Base-by-base conservation (phyloP, 2,113 vertebrate species). In the Barbus barbus region DNA sequence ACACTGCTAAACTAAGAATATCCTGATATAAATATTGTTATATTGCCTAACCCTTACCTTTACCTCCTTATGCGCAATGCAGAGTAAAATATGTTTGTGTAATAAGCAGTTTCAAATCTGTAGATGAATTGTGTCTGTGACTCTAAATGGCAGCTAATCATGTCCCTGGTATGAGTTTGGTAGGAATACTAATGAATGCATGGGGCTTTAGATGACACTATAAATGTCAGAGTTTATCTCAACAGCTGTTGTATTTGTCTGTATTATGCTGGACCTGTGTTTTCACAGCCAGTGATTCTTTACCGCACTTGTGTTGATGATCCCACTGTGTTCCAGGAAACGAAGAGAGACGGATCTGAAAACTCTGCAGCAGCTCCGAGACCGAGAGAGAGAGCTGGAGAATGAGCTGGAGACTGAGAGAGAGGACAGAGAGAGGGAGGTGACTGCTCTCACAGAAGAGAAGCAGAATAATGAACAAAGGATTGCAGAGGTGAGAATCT, bases 401-500 rank as follows among this genome's bases (percentile, higher is more conserved):
- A 84, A 65, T 41, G 82, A 90, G 0, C 82, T 95, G 84, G 94
- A 95, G 80, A 89, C 67, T 0, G 83, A 87, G 46, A 78, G 58
- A 12, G 90, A 90, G 85, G 90, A 92, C 79, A 90, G 80, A n/a
- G 84, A 90, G 67, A 90, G 72, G 14, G 41, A 65, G 6, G 1
- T 84, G 65, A 46, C 22, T 14, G 58, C 60, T 5, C 78, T 91
- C 46, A 41, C 33, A 56, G 90, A 93, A 84, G 90, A 91, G 73
- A 88, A 73, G 67, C 77, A 81, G 36, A 84, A 26, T 20, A 87
- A 92, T 87, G 85, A 81, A 53, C 88, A 89, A 78, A 92, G 91
- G 65, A 82, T 95, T 85, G 81, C 2, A 1, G 90, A 96, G 94
- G 96, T 96, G 48, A 90, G 90, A 78, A 77, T 86, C n/a, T 65